These are phyloP conservation scores for Notothenia rossii DNA, from an alignment of 2,113 vertebrate species.

Conservation along the genomic window DNA sequence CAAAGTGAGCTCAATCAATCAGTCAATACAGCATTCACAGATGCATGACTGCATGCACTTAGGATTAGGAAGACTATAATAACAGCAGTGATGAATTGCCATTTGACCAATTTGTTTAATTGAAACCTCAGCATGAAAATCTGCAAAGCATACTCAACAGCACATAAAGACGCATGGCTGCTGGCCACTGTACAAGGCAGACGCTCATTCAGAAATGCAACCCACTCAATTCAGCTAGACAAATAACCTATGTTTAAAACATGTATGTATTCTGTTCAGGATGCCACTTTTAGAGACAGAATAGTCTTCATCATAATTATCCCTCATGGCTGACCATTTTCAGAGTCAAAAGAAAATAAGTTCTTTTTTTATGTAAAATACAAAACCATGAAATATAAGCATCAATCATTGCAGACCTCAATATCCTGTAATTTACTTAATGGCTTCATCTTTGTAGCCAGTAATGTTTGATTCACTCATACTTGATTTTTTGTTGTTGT, in stretches of 20 bases:
- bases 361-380: too few relatives aligned
- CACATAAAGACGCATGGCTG: neutral
- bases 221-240: neutral
- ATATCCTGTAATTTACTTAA: neutral
- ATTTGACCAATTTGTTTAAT: conserved; percentile 8
- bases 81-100: conserved; percentile 19
- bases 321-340: neutral
- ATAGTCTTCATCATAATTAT: neutral
- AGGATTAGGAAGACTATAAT: conserved; percentile 21
- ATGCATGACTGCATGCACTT: conserved; percentile 6
- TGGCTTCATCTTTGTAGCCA: neutral
- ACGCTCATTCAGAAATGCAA: neutral
- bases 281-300: neutral
- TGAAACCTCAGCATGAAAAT: conserved; percentile 15
- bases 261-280: neutral
- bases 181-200: neutral
- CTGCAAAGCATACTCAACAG: neutral
- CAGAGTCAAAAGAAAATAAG: neutral
- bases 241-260: neutral
- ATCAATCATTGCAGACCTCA: neutral
- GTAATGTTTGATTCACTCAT: neutral
- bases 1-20: neutral
- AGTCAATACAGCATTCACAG: neutral
- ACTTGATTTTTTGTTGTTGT: neutral
- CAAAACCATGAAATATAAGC: neutral